Percentiles rank a stretch among this genome's conserved stretches.
phyloP scores from a whole-genome alignment of 2,113 vertebrate genomes.

The Aldabrachelys gigantea region DNA sequence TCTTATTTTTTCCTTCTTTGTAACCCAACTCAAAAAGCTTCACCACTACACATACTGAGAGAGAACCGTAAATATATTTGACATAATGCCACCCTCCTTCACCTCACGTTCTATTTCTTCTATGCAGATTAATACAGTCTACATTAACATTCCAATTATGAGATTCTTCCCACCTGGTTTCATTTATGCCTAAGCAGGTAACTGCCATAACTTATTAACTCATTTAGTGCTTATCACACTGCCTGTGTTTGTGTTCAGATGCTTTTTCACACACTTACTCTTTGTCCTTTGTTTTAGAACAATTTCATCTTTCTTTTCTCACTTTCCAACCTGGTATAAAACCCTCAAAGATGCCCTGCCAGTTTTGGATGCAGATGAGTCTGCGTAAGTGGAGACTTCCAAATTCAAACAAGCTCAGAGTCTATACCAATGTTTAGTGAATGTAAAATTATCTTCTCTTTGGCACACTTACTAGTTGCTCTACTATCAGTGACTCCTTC shows the following conservation, averaged over 20 bases:
- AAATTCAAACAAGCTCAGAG: neutral
- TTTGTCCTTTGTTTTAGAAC: neutral
- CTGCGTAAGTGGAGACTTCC: neutral
- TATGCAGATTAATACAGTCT: neutral
- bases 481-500: neutral
- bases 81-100: neutral
- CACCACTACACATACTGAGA: neutral
- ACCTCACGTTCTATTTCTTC: neutral
- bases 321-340: neutral
- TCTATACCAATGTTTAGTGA: neutral
- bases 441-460: neutral
- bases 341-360: neutral
- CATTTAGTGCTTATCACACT: neutral
- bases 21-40: neutral
- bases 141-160: neutral
- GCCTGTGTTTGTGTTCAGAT: neutral
- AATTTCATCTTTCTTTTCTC: neutral
- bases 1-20: neutral
- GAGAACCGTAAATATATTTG: neutral
- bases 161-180: neutral
- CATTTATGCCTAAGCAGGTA: neutral
- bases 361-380: neutral
- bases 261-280: neutral
- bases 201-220: neutral
- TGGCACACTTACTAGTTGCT: neutral